Evolutionary conservation across 2,113 vertebrate species (phyloP), one percentile per base, ranked within the genome.

Genomic region (Chloropsis cyanopogon): DNA sequence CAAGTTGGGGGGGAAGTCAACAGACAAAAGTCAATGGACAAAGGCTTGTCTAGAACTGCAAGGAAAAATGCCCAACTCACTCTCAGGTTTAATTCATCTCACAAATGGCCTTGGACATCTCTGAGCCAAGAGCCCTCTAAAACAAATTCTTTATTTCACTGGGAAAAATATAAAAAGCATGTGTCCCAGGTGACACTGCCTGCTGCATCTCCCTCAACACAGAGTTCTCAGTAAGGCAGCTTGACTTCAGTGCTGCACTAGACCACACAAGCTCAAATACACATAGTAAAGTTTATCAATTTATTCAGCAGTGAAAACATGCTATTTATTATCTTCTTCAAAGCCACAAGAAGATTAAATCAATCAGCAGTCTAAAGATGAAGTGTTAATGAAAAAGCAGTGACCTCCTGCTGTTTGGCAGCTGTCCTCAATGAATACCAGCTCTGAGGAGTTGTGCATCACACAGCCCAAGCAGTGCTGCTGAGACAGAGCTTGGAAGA

Each of bases 311-410:
- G 70, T 29, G 52, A 80, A 95, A 94, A 87, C 7, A 54, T 4
- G 24, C 26, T 68, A 53, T 82, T 94, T 87, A 80, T 66, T 69
- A 87, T n/a, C 33, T 73, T 80, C 75, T 87, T 87, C 66, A 92
- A 79, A 97, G 63, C 46, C 82, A 77, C 28, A 79, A 78, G 49
- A 75, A 82, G 46, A 94, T 91, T 42, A 91, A 82, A 86, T 80
- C 66, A 61, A 87, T 68, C 73, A 79, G 54, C 66, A 64, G 52
- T 33, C 57, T 82, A 68, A 91, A 95, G 78, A 87, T 0, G 2
- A 93, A 77, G 72, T 31, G 72, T 66, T 93, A 94, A 92, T 92
- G 92, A 70, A 90, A 94, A 75, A 64, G 60, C 68, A 90, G 52
- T 37, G 76, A 85, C 63, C 42, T 69, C 86, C 63, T 82, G 63